Base-by-base conservation (phyloP, 2,797 vertebrate species). In the Siniperca obscura region DNA sequence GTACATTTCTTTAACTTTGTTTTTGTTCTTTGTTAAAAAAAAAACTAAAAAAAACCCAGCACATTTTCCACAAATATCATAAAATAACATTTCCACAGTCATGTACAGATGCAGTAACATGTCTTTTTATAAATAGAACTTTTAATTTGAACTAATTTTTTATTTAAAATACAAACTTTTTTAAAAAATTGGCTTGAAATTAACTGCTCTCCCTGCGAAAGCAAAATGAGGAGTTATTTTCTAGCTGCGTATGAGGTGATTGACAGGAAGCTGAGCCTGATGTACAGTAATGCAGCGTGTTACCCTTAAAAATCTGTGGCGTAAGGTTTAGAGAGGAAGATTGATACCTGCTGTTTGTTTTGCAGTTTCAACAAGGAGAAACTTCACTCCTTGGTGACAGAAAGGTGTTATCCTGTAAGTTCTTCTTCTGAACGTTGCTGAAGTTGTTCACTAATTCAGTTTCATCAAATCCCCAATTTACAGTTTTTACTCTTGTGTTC, bases 401-500 rank as follows among this genome's bases (percentile, higher is more conserved):
- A 99, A 83, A 92, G 96, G 38, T 98, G 98, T 94, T 99, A 98
- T 78, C 97, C 98, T 2, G 98, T 99, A 86, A 94, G 97, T 95
- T 67, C 46, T 42, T 68, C 34, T 3, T 44, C 46, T 52, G 8
- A 17, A 30, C 0, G 4, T 8, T 34, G 4, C 10, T 21, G 9
- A 8, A 44, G 8, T n/a, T 30, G 5, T 4, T 50, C 36, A 6
- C 11, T 38, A 3, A 21, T 34, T 52, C 2, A 1, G 1, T 53
- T 38, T 36, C 22, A 21, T 36, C 25, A 7, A 1, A 11, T 44
- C 40, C 60, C 10, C 0, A 9, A 10, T 30, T 52, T 2, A 9
- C 5, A 9, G n/a, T 61, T 25, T 40, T 14, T 1, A 16, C 9
- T 40, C n/a, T 59, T 40, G 10, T 59, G 34, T 46, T 11, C 3